Conservation (phyloP, 2,113 vertebrate species). For the Gymnogyps californianus region DNA sequence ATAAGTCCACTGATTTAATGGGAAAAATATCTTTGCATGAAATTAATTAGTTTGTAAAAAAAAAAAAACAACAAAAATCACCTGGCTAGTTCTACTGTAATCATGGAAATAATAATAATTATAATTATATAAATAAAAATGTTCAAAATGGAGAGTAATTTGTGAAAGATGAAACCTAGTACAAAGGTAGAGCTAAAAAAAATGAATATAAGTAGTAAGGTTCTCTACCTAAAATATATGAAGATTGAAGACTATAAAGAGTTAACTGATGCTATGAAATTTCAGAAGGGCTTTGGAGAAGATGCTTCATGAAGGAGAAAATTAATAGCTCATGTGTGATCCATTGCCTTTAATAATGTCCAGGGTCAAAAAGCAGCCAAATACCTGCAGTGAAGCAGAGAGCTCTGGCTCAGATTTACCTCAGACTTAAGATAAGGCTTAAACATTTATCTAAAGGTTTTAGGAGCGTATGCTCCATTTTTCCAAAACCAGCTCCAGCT, state of each 20-base stretch:
- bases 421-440: neutral
- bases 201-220: neutral
- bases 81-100: neutral
- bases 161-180: neutral
- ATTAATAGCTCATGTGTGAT: neutral
- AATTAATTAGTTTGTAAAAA: neutral
- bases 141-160: neutral
- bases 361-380: neutral
- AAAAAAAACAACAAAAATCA: rapidly evolving
- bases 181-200: neutral
- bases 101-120: neutral
- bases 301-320: neutral
- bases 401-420: neutral
- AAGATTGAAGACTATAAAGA: neutral
- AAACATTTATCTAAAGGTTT: neutral
- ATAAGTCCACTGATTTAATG: neutral
- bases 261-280: neutral
- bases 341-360: neutral
- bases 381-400: neutral
- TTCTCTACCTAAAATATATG: neutral
- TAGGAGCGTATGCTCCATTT: neutral
- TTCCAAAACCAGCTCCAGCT: neutral
- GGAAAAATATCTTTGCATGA: neutral
- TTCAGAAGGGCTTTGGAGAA: neutral
- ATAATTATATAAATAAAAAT: neutral